Evolutionary conservation across 2,797 vertebrate species (phyloP), one percentile per base, ranked within the genome.

Genomic region (Gymnoscopelus microlampas): DNA sequence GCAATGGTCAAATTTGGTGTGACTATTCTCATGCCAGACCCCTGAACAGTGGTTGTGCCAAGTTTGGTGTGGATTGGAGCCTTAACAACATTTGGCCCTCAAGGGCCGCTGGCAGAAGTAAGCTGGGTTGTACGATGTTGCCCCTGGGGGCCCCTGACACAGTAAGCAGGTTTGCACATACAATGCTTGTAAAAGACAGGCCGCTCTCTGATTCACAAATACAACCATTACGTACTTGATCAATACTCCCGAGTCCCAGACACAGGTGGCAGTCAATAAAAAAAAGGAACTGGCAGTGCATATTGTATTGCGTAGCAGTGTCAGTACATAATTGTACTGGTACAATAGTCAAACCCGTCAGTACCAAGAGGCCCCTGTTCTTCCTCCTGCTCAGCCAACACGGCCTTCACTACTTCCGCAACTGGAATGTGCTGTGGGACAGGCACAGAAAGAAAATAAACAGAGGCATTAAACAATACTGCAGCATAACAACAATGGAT

Each of bases 351-450:
- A 44, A 10, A 9, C 9, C 39, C 39, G 9, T 44, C 81, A 82
- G 90, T 94, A 94, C 96, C 95, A 53, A 78, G 85, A 74, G 68
- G 79, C 69, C 89, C 83, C 51, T 91, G 89, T 65, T 83, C 74
- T 35, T 75, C 63, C 48, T 75, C 76, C 55, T 81, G 56, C 63
- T 88, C 91, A 66, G 72, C 53, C 39, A 82, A 79, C 62, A 80
- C 55, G 15, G 65, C 70, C 71, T 93, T 79, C 61, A 76, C 11
- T 75, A 79, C 72, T 76, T 88, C 85, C 69, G 89, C 70, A 61
- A 88, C 51, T 86, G 55, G 48, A 11, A 77, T 84, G 54, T 66
- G 66, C 96, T 97, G 68, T 44, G 78, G 53, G 79, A 32, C 48
- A 70, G 54, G 71, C 1, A 60, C 59, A 70, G 5, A 39, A 9